These are phyloP conservation scores for Lobophora halterata DNA, from an alignment of 2,888 invertebrate species.

Conservation along the genomic window DNA sequence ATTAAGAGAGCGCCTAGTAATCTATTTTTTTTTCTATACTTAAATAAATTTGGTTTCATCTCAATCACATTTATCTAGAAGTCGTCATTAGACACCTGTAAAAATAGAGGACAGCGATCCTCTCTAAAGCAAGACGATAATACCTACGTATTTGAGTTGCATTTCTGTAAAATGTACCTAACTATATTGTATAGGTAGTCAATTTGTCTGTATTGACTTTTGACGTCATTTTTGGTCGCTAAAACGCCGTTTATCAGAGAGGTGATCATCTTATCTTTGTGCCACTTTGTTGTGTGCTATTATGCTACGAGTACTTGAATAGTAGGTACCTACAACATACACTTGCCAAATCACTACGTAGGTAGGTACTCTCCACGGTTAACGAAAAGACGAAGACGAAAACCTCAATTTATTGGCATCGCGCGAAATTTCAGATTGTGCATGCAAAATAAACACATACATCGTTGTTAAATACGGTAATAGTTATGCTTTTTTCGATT, in stretches of 20 bases:
- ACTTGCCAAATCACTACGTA: no score
- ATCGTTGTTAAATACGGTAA: slow-evolving; percentile 1
- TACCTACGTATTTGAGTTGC: slow-evolving; percentile 2
- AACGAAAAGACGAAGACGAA: no score
- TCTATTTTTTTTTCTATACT: no score
- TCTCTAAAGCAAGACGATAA: slow-evolving; percentile 4
- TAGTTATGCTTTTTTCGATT: slow-evolving; percentile 2
- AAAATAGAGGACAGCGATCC: slow-evolving; percentile 5
- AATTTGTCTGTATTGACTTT: slow-evolving; percentile 18
- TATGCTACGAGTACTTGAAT: slow-evolving; percentile 10
- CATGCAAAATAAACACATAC: slow-evolving; percentile 23
- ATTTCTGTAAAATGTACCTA: neutral
- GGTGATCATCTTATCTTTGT: slow-evolving; percentile 29
- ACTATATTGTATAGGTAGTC: slow-evolving; percentile 1
- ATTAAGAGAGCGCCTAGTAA: no score
- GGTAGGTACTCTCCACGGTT: no score
- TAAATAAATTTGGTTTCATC: no score
- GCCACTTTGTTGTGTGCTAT: slow-evolving; percentile 22
- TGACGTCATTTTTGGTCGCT: slow-evolving; percentile 13
- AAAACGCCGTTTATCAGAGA: slow-evolving; percentile 23
- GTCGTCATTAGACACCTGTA: slow-evolving; percentile 1
- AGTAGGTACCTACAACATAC: slow-evolving; percentile 31
- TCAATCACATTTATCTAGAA: neutral
- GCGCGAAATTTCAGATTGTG: slow-evolving; percentile 17
- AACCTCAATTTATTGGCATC: slow-evolving; percentile 16